Evolutionary conservation across 1,140 invertebrate genomes (phyloP).

Genomic region (Ridgeia piscesae): DNA sequence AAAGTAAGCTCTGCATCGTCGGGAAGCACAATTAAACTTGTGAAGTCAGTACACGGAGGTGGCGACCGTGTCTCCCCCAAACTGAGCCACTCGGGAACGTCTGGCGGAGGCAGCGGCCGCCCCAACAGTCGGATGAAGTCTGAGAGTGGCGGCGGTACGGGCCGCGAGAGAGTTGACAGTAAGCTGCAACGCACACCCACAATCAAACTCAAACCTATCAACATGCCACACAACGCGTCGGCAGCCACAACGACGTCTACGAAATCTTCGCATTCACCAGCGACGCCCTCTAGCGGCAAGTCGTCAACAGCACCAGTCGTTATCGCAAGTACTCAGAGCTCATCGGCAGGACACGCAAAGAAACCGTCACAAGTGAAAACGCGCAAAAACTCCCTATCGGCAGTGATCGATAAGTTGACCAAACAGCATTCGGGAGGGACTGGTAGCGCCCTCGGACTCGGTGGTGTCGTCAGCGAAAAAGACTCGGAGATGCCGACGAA

Average conservation of each 20-base stretch:
- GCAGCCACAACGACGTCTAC: constrained; percentile 35
- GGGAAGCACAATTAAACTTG: neutral
- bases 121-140: constrained; percentile 8
- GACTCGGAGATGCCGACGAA: constrained; percentile 9
- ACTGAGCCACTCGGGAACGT: neutral
- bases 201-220: constrained; percentile 54
- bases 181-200: constrained; percentile 52
- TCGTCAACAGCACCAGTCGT: constrained; percentile 42
- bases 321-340: constrained; percentile 23
- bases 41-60: constrained; percentile 6
- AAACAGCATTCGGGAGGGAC: constrained; percentile 29
- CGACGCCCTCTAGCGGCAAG: constrained; percentile 21
- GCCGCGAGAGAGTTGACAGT: constrained; percentile 42
- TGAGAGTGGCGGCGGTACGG: constrained; percentile 15
- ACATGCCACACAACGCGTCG: constrained; percentile 42
- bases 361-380: constrained; percentile 19
- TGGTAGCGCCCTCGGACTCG: neutral
- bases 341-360: constrained; percentile 8
- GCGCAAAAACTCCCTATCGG: constrained; percentile 62
- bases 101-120: neutral
- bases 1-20: constrained; percentile 13
- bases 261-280: neutral
- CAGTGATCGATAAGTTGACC: constrained; percentile 83
- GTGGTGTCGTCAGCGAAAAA: neutral
- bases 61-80: neutral